phyloP scores from a whole-genome alignment of 2,113 vertebrate genomes.

The Sarotherodon lohbergeri region DNA sequence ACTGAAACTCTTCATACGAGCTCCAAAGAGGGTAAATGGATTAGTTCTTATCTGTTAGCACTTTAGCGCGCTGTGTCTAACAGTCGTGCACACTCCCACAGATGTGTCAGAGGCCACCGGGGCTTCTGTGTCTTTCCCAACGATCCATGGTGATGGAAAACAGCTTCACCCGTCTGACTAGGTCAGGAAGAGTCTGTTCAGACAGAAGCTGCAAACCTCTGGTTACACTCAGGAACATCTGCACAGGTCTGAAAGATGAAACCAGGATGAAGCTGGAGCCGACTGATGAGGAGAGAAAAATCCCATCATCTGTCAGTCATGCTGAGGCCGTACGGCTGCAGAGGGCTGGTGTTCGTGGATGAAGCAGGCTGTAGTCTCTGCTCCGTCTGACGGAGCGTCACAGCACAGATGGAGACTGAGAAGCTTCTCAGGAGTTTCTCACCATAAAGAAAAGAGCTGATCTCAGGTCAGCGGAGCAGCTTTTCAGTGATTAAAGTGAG shows the following conservation, averaged over 20 bases:
- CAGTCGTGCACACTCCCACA: background rate
- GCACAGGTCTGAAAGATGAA: background rate
- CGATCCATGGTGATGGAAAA: background rate
- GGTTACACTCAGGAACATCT: background rate
- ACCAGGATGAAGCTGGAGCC: background rate
- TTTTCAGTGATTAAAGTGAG: background rate
- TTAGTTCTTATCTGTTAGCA: background rate
- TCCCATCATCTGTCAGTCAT: background rate
- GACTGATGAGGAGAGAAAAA: background rate
- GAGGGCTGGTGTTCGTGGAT: fast-evolving
- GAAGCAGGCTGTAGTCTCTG: background rate
- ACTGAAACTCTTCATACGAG: background rate
- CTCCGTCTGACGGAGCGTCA: background rate
- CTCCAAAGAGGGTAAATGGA: background rate
- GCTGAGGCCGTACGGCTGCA: background rate
- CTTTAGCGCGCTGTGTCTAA: background rate
- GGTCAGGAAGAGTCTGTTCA: background rate
- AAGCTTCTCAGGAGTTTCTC: background rate
- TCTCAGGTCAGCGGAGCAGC: background rate
- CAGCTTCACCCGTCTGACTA: background rate
- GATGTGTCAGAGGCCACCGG: background rate
- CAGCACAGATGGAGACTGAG: background rate
- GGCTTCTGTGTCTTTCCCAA: too few relatives aligned
- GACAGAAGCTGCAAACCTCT: background rate
- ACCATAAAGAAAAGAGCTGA: background rate